phyloP scores from a whole-genome alignment of 2,888 invertebrate species.

The Eupeodes latifasciatus region DNA sequence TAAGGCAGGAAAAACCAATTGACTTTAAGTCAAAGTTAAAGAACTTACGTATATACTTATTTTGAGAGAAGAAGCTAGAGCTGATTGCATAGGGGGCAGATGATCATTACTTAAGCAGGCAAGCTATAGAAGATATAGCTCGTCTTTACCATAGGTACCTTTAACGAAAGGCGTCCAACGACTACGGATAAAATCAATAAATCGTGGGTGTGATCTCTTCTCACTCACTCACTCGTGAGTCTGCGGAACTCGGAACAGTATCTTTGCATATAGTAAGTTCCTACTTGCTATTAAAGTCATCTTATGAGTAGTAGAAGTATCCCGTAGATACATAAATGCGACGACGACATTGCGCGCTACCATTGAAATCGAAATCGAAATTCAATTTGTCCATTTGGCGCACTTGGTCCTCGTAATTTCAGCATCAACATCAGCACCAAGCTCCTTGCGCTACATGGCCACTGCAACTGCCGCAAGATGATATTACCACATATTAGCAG shows the following conservation, averaged over 20 bases:
- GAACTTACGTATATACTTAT: neutral
- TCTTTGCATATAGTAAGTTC: neutral
- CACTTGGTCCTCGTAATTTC: slow-evolving; percentile 5
- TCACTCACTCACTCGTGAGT: slow-evolving; percentile 72
- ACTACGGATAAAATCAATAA: slow-evolving; percentile 75
- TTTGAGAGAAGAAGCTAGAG: slow-evolving; percentile 28
- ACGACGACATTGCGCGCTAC: slow-evolving; percentile 53
- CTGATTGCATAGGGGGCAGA: neutral
- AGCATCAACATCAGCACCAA: neutral
- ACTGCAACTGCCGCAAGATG: slow-evolving; percentile 14
- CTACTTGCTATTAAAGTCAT: slow-evolving; percentile 18
- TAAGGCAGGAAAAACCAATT: slow-evolving; percentile 49
- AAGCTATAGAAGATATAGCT: neutral
- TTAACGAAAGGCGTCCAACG: slow-evolving; percentile 69
- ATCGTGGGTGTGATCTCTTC: slow-evolving; percentile 76
- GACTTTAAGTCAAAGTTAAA: slow-evolving; percentile 62
- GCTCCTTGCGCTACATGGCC: neutral
- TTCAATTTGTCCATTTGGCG: slow-evolving; percentile 71
- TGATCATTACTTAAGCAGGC: slow-evolving; percentile 4
- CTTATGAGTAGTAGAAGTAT: slow-evolving; percentile 26
- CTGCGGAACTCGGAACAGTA: slow-evolving; percentile 23
- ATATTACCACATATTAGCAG: slow-evolving; percentile 58
- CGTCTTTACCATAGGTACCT: neutral
- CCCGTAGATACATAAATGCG: slow-evolving; percentile 37
- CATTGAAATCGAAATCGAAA: slow-evolving; percentile 51